Evolutionary conservation across 2,797 vertebrate species (phyloP), one percentile per base, ranked within the genome.

Genomic region (Bucorvus abyssinicus): DNA sequence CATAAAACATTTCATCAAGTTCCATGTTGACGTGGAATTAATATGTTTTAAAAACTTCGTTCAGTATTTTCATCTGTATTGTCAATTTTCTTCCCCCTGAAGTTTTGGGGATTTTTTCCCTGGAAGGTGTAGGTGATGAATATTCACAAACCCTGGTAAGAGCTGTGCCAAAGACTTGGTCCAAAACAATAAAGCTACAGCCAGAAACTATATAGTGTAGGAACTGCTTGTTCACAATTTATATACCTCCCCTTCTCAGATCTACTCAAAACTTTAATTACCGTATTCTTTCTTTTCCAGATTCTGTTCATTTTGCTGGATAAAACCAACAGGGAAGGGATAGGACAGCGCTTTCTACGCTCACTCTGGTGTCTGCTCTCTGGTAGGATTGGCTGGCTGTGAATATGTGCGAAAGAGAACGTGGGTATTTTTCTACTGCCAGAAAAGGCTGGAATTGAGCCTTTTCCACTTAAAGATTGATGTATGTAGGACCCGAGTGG

Each of bases 21-120:
- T 32, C 59, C 13, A 3, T 56, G 27, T 15, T 45, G 52, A 16
- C 59, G 63, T n/a, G n/a, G n/a, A n/a, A n/a, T n/a, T n/a, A n/a
- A n/a, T n/a, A n/a, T n/a, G n/a, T n/a, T n/a, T n/a, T 17, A 6
- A 47, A 68, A 70, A 16, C 38, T 0, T 5, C 5, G 32, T 45
- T 57, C 27, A 21, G 8, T 44, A 3, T 61, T 89, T 85, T 56
- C 10, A 27, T 42, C 57, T 13, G 3, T 32, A 4, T 24, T 59
- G 10, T 32, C 21, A 47, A 17, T n/a, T 15, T 71, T 74, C 30
- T 81, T 18, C 10, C 10, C 19, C 20, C 0, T 2, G 16, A 64
- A 76, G 29, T 38, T 20, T 55, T 32, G 24, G 5, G 24, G 14
- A 27, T 50, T 13, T 7, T 36, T 89, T 61, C 6, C 24, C 38